phyloP scores from a whole-genome alignment of 2,888 invertebrate genomes.

The Philhelius pedissequus region DNA sequence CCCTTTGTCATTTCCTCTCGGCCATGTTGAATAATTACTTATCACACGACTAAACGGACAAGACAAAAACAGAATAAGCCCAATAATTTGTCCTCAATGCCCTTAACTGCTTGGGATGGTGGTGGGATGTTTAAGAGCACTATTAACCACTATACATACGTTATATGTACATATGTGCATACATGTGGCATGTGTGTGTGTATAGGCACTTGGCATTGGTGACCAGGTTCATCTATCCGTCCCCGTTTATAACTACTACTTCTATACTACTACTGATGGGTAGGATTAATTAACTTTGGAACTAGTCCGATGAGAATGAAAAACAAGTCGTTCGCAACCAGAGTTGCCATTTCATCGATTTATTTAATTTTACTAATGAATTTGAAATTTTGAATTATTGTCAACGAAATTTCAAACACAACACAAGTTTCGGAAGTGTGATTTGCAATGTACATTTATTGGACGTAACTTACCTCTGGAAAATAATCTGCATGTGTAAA shows the following conservation, averaged over 20 bases:
- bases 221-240: constrained; percentile 47
- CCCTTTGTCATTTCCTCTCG: constrained; percentile 26
- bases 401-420: no score
- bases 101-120: constrained; percentile 6
- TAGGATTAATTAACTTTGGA: constrained; percentile 65
- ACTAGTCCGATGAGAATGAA: constrained; percentile 49
- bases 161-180: not conserved
- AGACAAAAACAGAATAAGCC: constrained; percentile 65
- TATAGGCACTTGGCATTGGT: constrained; percentile 57
- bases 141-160: not conserved
- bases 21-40: constrained; percentile 52
- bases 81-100: constrained; percentile 63
- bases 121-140: constrained; percentile 7
- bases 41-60: constrained; percentile 54
- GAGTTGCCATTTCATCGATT: constrained; percentile 4
- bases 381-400: no score
- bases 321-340: constrained; percentile 17
- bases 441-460: no score
- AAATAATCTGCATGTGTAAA: no score
- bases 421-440: no score
- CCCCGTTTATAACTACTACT: not conserved
- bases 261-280: constrained; percentile 21
- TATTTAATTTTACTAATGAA: no score
- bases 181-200: not conserved
- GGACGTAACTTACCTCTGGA: no score